Evolutionary conservation across 2,888 invertebrate genomes (phyloP).

Genomic region (Thysanoteuthis rhombus): DNA sequence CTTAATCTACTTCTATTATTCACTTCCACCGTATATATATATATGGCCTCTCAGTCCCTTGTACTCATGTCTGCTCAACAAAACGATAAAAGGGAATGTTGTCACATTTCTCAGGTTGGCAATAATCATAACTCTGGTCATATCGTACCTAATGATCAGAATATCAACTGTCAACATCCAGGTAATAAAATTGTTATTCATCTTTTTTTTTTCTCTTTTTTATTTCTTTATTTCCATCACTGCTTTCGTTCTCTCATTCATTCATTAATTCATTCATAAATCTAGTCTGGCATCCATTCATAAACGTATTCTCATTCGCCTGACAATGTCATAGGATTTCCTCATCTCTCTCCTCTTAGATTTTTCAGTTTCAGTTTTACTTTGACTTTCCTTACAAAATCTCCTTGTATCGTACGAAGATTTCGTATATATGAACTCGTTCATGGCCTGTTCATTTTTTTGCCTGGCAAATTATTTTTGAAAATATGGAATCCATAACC

Average conservation of each 20-base stretch:
- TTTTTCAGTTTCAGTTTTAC: neutral
- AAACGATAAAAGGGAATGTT: neutral
- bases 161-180: neutral
- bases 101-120: neutral
- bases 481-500: too few relatives aligned
- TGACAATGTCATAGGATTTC: neutral
- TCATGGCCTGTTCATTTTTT: too few relatives aligned
- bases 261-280: too few relatives aligned
- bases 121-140: neutral
- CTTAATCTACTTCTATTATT: too few relatives aligned
- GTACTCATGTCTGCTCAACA: neutral
- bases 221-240: too few relatives aligned
- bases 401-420: too few relatives aligned
- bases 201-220: too few relatives aligned
- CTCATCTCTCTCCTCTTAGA: neutral
- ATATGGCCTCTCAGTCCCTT: too few relatives aligned
- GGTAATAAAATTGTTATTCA: neutral
- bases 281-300: neutral
- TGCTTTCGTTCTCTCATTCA: too few relatives aligned
- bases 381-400: neutral
- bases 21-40: too few relatives aligned
- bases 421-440: too few relatives aligned
- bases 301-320: neutral
- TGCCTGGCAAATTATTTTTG: too few relatives aligned
- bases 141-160: neutral